A percentile compares a stretch with the other conserved stretches of the same genome.
Conservation (phyloP, 2,888 invertebrate species). For the Chloroclysta siterata region DNA sequence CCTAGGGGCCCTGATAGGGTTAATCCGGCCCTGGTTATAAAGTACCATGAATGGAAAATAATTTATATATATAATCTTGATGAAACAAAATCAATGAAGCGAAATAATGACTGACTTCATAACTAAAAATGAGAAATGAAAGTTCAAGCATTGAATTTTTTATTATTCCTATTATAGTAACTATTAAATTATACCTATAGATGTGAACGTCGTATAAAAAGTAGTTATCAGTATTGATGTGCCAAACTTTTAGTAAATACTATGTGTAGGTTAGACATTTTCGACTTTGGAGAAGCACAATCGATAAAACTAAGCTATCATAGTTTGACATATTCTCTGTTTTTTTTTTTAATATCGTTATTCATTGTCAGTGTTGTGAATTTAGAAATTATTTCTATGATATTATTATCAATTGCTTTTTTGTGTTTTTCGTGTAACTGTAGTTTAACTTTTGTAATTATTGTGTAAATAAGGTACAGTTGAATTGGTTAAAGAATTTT, state of each 20-base stretch:
- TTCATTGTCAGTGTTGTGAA: constrained; percentile 68
- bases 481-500: not conserved
- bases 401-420: constrained; percentile 27
- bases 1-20: too few relatives aligned
- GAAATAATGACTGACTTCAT: constrained; percentile 48
- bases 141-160: constrained; percentile 33
- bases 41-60: not conserved
- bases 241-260: constrained; percentile 55
- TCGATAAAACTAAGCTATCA: constrained; percentile 33
- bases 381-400: constrained; percentile 48
- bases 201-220: constrained; percentile 52
- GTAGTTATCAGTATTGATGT: constrained; percentile 58
- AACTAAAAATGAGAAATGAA: constrained; percentile 42
- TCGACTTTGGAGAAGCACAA: constrained; percentile 53
- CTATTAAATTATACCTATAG: constrained; percentile 50
- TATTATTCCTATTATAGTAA: constrained; percentile 62
- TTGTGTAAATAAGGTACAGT: constrained; percentile 26
- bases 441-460: constrained; percentile 12
- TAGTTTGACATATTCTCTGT: constrained; percentile 50
- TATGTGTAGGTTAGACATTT: constrained; percentile 50
- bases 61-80: not conserved
- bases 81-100: constrained; percentile 9
- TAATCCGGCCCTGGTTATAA: too few relatives aligned
- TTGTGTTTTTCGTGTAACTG: constrained; percentile 1
- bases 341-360: constrained; percentile 51